phyloP scores from a whole-genome alignment of 1,140 invertebrate species.

The Pseudomyrmex dendroicus region DNA sequence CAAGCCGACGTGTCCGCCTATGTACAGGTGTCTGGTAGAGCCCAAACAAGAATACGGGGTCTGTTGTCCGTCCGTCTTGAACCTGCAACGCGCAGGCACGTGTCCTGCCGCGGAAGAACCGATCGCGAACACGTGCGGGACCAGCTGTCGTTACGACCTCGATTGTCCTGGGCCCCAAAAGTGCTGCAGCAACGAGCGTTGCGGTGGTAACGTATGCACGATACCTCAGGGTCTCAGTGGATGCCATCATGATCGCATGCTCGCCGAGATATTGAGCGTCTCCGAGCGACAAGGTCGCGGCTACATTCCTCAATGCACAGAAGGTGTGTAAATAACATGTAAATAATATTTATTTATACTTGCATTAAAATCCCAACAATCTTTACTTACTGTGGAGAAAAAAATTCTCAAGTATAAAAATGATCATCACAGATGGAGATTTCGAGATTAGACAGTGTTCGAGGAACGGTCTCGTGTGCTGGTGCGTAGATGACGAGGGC shows the following conservation, averaged over 20 bases:
- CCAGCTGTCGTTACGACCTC: constrained; percentile 90
- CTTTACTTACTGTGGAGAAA: not conserved
- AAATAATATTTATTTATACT: not conserved
- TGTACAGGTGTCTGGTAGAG: constrained; percentile 92
- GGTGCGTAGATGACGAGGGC: constrained; percentile 92
- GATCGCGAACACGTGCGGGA: constrained; percentile 84
- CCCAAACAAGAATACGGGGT: constrained; percentile 93
- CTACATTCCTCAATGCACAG: constrained; percentile 92
- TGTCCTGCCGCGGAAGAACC: constrained; percentile 86
- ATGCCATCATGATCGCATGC: constrained; percentile 91
- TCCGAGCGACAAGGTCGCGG: constrained; percentile 92
- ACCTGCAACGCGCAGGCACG: constrained; percentile 90
- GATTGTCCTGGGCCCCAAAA: constrained; percentile 93
- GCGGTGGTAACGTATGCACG: constrained; percentile 85
- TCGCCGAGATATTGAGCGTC: constrained; percentile 91
- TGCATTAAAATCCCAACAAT: too few species aligned
- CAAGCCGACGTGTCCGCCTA: constrained; percentile 92
- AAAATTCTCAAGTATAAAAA: not conserved
- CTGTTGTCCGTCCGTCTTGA: constrained; percentile 92
- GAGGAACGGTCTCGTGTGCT: constrained; percentile 93
- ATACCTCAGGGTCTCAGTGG: constrained; percentile 81
- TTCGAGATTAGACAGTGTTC: constrained; percentile 92
- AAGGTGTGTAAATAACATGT: constrained; percentile 70
- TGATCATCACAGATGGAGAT: constrained; percentile 85
- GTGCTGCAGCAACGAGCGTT: constrained; percentile 90